Conservation (phyloP, 30 jellyfish, hydroid and myxozoan species). For the Mastigias papua region DNA sequence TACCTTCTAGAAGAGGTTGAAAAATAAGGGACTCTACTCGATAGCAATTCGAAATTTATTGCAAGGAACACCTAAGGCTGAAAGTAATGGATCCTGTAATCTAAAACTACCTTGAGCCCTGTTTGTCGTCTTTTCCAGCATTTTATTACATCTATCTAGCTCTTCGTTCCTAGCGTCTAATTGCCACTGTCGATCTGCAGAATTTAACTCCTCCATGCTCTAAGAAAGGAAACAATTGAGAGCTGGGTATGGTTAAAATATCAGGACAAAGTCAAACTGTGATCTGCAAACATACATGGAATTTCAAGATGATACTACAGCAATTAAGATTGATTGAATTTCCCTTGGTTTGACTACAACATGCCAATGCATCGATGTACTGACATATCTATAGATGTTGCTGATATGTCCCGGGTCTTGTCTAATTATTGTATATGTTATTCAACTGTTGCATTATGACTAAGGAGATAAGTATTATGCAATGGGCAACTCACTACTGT, state of each 20-base stretch:
- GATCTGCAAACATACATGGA: neutral
- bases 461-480: too few species aligned
- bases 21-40: neutral
- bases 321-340: too few species aligned
- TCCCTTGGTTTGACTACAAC: too few species aligned
- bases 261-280: neutral
- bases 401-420: too few species aligned
- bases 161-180: constrained; percentile 75
- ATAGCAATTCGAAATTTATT: neutral
- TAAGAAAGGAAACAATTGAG: constrained; percentile 13
- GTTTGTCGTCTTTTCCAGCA: constrained; percentile 51
- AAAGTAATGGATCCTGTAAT: neutral
- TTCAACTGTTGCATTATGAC: too few species aligned
- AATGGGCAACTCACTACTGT: too few species aligned
- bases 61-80: neutral
- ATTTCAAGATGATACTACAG: too few species aligned
- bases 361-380: too few species aligned
- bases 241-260: neutral
- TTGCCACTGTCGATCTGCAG: constrained; percentile 91
- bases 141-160: constrained; percentile 65
- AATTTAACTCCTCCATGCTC: constrained; percentile 87
- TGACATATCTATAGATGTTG: too few species aligned
- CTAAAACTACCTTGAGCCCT: constrained; percentile 59
- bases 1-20: neutral
- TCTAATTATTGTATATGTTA: too few species aligned